Conservation (phyloP, 2,113 vertebrate genomes). For the Saccopteryx leptura region DNA sequence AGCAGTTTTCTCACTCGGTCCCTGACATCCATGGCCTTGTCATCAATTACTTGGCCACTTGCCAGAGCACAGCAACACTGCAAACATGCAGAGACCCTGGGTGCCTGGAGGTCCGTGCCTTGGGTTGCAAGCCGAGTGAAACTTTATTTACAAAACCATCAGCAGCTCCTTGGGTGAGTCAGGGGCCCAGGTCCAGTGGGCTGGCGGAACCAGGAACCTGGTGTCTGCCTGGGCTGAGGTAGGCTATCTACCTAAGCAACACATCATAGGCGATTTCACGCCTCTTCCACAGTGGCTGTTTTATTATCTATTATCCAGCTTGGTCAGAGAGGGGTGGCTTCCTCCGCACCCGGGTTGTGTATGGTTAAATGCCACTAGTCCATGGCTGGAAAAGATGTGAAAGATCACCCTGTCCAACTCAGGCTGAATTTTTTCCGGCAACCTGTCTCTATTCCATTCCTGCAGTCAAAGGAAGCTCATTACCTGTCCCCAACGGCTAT, state of each 20-base stretch:
- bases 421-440: neutral
- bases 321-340: neutral
- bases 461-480: neutral
- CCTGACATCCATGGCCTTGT: slow-evolving; percentile 64
- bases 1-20: slow-evolving; percentile 62
- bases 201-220: neutral
- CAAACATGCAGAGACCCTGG: slow-evolving; percentile 59
- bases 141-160: slow-evolving; percentile 56
- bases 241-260: neutral
- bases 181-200: neutral
- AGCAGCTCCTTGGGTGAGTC: neutral
- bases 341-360: neutral
- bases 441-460: neutral
- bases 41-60: slow-evolving; percentile 80
- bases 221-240: neutral
- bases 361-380: neutral
- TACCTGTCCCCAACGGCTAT: neutral
- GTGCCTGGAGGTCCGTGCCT: slow-evolving; percentile 62
- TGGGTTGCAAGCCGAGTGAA: slow-evolving; percentile 65
- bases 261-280: fast-evolving
- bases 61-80: slow-evolving; percentile 62
- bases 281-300: neutral
- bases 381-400: neutral
- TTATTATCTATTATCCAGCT: neutral
- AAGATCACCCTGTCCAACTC: neutral